Evolutionary conservation across 1,140 invertebrate genomes (phyloP).

Genomic region (Radopholus similis): DNA sequence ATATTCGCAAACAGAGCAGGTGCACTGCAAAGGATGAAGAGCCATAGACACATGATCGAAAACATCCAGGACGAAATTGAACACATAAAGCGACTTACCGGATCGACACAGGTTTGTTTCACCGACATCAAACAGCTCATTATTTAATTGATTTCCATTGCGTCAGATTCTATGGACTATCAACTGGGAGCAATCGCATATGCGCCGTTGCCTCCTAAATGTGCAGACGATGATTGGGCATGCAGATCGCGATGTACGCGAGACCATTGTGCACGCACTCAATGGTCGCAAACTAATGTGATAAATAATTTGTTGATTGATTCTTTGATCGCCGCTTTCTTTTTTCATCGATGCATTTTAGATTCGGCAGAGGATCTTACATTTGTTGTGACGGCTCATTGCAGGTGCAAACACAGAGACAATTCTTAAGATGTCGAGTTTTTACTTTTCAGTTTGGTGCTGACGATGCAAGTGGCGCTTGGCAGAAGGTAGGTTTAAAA

Average conservation of each 20-base stretch:
- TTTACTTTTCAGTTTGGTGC: slow-evolving; percentile 36
- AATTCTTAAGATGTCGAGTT: neutral
- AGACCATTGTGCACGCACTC: slow-evolving; percentile 28
- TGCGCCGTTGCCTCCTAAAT: slow-evolving; percentile 44
- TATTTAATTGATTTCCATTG: neutral
- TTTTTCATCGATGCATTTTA: slow-evolving; percentile 11
- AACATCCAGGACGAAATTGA: slow-evolving; percentile 38
- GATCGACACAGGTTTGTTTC: slow-evolving; percentile 25
- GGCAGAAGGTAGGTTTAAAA: slow-evolving; percentile 35
- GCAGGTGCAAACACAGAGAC: neutral
- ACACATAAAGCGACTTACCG: slow-evolving; percentile 31
- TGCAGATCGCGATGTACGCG: slow-evolving; percentile 20
- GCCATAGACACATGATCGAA: slow-evolving; percentile 18
- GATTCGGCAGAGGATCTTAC: slow-evolving; percentile 44
- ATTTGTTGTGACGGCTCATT: slow-evolving; percentile 47
- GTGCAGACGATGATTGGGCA: slow-evolving; percentile 37
- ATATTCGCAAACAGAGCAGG: slow-evolving; percentile 28
- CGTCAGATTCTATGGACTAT: slow-evolving; percentile 36
- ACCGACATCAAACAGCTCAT: neutral
- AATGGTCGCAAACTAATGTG: slow-evolving; percentile 36
- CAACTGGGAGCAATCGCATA: slow-evolving; percentile 42
- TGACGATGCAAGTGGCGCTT: slow-evolving; percentile 44
- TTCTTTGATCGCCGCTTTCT: neutral
- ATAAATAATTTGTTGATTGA: neutral
- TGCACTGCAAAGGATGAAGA: slow-evolving; percentile 23